Conservation (phyloP, 1,140 invertebrate genomes). For the Octopus bimaculoides region DNA sequence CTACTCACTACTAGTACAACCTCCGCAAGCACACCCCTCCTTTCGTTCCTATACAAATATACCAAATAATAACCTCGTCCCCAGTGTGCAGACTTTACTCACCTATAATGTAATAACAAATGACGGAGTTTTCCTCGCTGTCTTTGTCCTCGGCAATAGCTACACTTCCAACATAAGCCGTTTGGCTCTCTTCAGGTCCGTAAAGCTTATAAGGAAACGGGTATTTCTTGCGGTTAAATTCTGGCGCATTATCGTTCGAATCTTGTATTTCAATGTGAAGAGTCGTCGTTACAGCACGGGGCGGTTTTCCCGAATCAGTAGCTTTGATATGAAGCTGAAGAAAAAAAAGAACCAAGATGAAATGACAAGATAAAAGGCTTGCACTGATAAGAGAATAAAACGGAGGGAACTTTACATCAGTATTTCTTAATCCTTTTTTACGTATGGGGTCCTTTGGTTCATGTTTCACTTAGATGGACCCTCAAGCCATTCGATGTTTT, state of each 20-base stretch:
- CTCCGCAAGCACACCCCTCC: too few relatives aligned
- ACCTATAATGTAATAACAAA: slow-evolving; percentile 44
- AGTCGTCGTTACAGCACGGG: slow-evolving; percentile 19
- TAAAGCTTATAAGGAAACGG: slow-evolving; percentile 26
- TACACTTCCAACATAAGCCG: slow-evolving; percentile 27
- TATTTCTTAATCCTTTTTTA: too few relatives aligned
- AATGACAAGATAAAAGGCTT: too few relatives aligned
- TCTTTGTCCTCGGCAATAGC: slow-evolving; percentile 36
- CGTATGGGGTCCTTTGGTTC: too few relatives aligned
- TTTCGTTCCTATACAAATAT: too few relatives aligned
- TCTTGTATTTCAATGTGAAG: slow-evolving; percentile 34
- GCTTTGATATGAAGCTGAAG: slow-evolving; percentile 30
- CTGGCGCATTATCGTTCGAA: slow-evolving; percentile 38
- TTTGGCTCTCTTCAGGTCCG: slow-evolving; percentile 28
- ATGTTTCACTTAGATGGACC: too few relatives aligned
- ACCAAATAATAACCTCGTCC: too few relatives aligned
- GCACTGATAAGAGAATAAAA: too few relatives aligned
- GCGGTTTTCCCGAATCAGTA: slow-evolving; percentile 31
- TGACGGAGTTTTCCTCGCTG: slow-evolving; percentile 30
- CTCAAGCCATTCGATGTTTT: too few relatives aligned
- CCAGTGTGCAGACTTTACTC: slow-evolving; percentile 9
- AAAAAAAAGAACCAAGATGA: background rate
- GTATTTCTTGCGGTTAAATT: slow-evolving; percentile 26
- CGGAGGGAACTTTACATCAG: too few relatives aligned
- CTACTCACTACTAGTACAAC: too few relatives aligned